Base-by-base conservation (phyloP, 1,140 invertebrate species). In the Drosophila dunni region DNA sequence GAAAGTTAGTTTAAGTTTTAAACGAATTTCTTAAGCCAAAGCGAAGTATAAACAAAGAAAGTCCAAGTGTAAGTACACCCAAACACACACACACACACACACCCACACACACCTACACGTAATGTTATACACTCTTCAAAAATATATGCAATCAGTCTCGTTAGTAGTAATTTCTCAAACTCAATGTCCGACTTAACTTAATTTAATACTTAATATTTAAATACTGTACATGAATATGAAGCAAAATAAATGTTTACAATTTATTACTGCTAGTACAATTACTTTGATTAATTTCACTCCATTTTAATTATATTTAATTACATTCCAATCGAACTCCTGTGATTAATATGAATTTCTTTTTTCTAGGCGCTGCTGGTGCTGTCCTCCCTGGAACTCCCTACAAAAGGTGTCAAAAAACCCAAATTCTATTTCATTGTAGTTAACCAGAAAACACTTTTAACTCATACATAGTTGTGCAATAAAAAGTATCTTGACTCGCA, bases 181-280 rank as follows among this genome's bases (percentile, higher is more conserved):
- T 40, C 45, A 51, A 50, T 66, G 51, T 56, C 40, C 45, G 13
- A 53, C 48, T 54, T 46, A 72, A 34, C 17, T 45, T 48, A 57
- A 38, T 36, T 54, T 24, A 17, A 24, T 29, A 44, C 11, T 13
- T 51, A 67, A 24, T 38, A 65, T 42, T 45, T 40, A 34, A 44
- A 72, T 33, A 33, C 46, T 80, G 67, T 83, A 83, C 73, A 79
- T 76, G 76, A 83, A 29, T 29, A 29, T 63, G 53, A 48, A 53
- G 72, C 69, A 64, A 66, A 85, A 86, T 82, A 79, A 86, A 86
- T 86, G 75, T 88, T 88, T 86, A 76, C 79, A 88, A 86, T 76
- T 75, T 67, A 76, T 38, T 53, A 45, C 40, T 38, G 57, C 50
- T 38, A 34, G 17, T 7, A 42, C 8, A 4, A 13, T 38, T 29